Evolutionary conservation across 2,888 invertebrate genomes (phyloP), one percentile per base, ranked within the genome.

Genomic region (Notodromas monacha): DNA sequence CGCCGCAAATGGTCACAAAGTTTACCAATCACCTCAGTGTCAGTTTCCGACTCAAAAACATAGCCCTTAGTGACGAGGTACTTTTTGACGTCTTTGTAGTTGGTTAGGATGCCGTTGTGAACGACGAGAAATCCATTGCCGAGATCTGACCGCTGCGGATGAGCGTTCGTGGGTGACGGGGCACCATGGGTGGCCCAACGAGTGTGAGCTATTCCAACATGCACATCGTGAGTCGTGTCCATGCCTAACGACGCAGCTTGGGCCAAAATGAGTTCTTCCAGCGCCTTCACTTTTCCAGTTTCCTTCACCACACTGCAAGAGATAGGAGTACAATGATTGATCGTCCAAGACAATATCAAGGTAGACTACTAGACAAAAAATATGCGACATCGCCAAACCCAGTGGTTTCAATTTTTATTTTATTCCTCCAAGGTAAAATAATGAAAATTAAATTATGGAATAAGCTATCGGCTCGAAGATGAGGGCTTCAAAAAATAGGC

Each of bases 141-240:
- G 3, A 54, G 54, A 43, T 79, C 84, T 2, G 89, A 89, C 32
- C 92, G 63, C 44, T 96, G 92, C 4, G 96, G 96, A 55, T 99
- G 96, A 28, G 86, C 73, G 55, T 99, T 99, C 26, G 68, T 54
- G 38, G 72, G 68, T 39, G 67, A 77, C 10, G 99, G 96, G 32
- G 73, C 73, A 39, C 99, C 96, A 45, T 99, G 99, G 11, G 99
- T 99, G 2, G 99, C 99, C 99, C 99, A 99, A 44, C 99, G 72
- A 4, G 96, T 99, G 48, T 99, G 99, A 26, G 96, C 86, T 43
- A 99, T 96, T 21, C 92, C 99, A 38, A 76, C 70, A 47, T 99
- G 96, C 32, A 64, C 68, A 12, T 65, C 58, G 31, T 70, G n/a
- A n/a, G n/a, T n/a, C n/a, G n/a, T n/a, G n/a, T n/a, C n/a, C n/a